Base-by-base conservation (phyloP, 2,113 vertebrate genomes). In the Dolichallabes microphthalmus region DNA sequence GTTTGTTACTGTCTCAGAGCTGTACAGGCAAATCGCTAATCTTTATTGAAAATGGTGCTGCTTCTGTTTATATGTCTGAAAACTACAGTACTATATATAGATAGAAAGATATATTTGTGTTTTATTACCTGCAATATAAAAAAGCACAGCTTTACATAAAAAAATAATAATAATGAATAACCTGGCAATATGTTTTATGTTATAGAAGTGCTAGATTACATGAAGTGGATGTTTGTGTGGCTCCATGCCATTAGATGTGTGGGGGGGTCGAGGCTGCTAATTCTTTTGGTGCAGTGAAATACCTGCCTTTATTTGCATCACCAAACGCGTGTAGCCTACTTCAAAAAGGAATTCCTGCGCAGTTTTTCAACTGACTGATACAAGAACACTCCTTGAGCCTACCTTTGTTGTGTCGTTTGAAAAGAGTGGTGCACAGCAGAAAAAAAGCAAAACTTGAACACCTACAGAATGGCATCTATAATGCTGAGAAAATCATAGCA, bases 41-140 rank as follows among this genome's bases (percentile, higher is more conserved):
- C 53, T 50, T 83, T 53, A 85, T 80, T 64, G n/a, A 87, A 89
- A 80, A 85, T 80, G 88, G 88, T 89, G 88, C 88, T 89, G 88
- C 88, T 89, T 87, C 61, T 85, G 39, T 85, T 89, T 82, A 69
- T 76, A 80, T 85, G 86, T 87, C 57, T 87, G 83, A 75, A 85
- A 79, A 87, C 30, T 63, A 76, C 78, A 86, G 68, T 86, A 80
- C 53, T 61, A 80, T 80, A 85, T 81, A 80, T 85, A 73, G 35
- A 85, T 73, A 85, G 35, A 74, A 52, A 19, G 15, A 85, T 80
- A 76, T 76, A 85, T 80, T 85, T 80, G 84, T 85, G 77, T 80
- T 45, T 45, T 80, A 85, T 80, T 73, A 52, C 73, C 82, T 87
- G 83, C 88, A 89, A 87, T 89, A 89, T 89, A 22, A 25, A 32